phyloP scores from a whole-genome alignment of 2,797 vertebrate species.

The Ctenochaetus hawaiiensis region DNA sequence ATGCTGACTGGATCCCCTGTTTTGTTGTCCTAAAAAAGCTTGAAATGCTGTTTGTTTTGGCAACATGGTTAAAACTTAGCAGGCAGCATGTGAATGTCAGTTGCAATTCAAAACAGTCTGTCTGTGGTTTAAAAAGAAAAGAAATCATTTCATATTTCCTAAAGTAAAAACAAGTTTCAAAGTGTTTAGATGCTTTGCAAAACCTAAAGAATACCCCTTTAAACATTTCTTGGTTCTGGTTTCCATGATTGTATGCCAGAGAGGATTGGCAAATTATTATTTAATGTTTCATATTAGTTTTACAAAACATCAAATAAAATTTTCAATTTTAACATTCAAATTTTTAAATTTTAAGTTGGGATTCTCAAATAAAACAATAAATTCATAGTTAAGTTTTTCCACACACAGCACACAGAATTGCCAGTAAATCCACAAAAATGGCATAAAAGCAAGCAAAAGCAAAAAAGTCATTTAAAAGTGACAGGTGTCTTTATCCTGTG shows the following conservation, averaged over 20 bases:
- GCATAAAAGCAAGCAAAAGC: not conserved
- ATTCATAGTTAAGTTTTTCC: constrained; percentile 4
- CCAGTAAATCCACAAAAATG: constrained; percentile 19
- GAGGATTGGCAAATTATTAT: no score
- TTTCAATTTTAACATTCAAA: no score
- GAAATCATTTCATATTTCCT: constrained; percentile 1
- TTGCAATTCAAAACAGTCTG: not conserved
- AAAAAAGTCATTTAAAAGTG: not conserved
- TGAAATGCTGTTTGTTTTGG: not conserved
- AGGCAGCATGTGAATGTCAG: not conserved
- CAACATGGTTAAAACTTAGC: not conserved
- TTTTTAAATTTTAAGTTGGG: no score
- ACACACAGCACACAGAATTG: not conserved
- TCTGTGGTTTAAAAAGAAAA: not conserved
- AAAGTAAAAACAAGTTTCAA: not conserved
- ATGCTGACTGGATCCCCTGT: constrained; percentile 10
- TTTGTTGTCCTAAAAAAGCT: not conserved
- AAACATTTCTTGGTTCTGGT: no score
- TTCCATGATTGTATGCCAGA: no score
- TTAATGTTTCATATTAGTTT: no score
- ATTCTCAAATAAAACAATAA: no score
- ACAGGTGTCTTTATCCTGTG: not conserved
- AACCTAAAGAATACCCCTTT: no score
- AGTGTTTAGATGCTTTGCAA: no score
- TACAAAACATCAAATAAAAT: no score